These are phyloP conservation scores for Ganaspis sp. DNA, from an alignment of 1,140 invertebrate genomes.

Conservation along the genomic window DNA sequence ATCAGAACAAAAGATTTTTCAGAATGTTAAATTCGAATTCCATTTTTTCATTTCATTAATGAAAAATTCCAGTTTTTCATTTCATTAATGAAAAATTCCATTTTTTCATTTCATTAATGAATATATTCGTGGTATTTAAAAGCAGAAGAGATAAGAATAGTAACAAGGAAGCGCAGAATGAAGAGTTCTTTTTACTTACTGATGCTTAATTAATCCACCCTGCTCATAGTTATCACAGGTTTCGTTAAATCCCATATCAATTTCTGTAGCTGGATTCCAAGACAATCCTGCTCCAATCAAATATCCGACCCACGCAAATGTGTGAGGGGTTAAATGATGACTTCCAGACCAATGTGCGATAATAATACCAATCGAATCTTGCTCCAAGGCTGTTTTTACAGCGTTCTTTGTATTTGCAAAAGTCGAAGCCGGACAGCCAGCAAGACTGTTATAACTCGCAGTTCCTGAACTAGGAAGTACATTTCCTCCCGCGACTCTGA, in stretches of 20 bases:
- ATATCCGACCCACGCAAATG: slow-evolving; percentile 83
- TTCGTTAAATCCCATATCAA: slow-evolving; percentile 66
- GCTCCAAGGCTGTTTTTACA: slow-evolving; percentile 76
- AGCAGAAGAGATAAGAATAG: no score
- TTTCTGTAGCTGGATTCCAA: slow-evolving; percentile 80
- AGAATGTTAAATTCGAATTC: no score
- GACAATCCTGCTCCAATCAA: slow-evolving; percentile 80
- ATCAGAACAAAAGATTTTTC: no score
- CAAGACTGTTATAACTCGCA: slow-evolving; percentile 82
- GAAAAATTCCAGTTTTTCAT: no score
- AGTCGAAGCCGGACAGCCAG: slow-evolving; percentile 82
- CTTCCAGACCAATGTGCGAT: slow-evolving; percentile 83
- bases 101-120: no score
- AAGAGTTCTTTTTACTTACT: slow-evolving; percentile 43
- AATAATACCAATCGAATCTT: slow-evolving; percentile 79
- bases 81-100: no score
- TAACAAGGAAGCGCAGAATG: no score
- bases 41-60: not conserved
- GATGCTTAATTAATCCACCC: slow-evolving; percentile 49
- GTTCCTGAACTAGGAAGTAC: slow-evolving; percentile 81
- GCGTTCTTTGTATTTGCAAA: slow-evolving; percentile 80
- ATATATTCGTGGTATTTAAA: no score
- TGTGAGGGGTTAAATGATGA: slow-evolving; percentile 80
- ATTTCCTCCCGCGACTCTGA: slow-evolving; percentile 77
- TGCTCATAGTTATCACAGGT: slow-evolving; percentile 64